Conservation (phyloP, 1,140 invertebrate species). For the Coenobita brevimanus region DNA sequence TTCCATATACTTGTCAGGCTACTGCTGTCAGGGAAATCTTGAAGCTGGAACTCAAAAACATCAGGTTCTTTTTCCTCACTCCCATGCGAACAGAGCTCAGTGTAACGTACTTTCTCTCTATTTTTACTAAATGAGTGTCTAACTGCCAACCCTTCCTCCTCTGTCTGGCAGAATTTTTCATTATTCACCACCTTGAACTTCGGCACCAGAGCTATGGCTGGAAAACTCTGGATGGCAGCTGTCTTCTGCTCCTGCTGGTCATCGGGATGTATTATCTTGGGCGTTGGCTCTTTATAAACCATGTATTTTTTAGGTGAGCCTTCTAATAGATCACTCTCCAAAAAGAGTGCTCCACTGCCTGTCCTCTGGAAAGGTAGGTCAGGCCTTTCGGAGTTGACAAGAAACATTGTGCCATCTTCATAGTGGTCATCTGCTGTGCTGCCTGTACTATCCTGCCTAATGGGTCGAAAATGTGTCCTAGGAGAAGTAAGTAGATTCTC, state of each 20-base stretch:
- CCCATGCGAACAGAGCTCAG: background rate
- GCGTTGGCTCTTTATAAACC: slow-evolving; percentile 74
- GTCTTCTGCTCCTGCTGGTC: slow-evolving; percentile 28
- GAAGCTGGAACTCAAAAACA: slow-evolving; percentile 61
- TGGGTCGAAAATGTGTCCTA: slow-evolving; percentile 85
- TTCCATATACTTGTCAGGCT: slow-evolving; percentile 54
- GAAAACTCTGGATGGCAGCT: slow-evolving; percentile 42
- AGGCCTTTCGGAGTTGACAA: slow-evolving; percentile 73
- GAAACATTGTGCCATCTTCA: slow-evolving; percentile 80
- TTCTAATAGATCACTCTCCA: slow-evolving; percentile 71
- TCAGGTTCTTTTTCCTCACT: slow-evolving; percentile 52
- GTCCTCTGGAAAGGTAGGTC: slow-evolving; percentile 74
- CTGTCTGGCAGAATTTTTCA: slow-evolving; percentile 78
- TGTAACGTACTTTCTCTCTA: background rate
- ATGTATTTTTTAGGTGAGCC: slow-evolving; percentile 76
- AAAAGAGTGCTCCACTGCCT: slow-evolving; percentile 72
- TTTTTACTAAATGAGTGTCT: background rate
- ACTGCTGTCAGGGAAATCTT: slow-evolving; percentile 52
- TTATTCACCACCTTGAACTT: slow-evolving; percentile 77
- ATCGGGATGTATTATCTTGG: slow-evolving; percentile 33
- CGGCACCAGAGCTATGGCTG: slow-evolving; percentile 74
- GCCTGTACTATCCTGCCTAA: slow-evolving; percentile 76
- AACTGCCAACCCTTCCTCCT: slow-evolving; percentile 71
- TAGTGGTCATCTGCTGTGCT: slow-evolving; percentile 71
- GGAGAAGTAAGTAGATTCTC: slow-evolving; percentile 83